phyloP scores from a whole-genome alignment of 2,888 invertebrate species.

The Zaprionus lineosus region DNA sequence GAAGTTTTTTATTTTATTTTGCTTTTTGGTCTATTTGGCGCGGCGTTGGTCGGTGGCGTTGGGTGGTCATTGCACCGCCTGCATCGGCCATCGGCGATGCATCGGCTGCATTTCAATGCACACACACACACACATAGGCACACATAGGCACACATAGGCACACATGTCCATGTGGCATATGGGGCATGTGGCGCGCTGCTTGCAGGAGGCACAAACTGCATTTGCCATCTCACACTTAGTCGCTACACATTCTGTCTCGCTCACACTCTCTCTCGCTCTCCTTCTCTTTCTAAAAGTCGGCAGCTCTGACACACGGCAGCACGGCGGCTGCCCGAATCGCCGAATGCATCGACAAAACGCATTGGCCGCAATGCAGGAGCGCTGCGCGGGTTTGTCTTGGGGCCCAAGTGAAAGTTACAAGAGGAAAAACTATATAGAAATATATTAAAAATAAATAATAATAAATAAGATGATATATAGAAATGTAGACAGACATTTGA shows the following conservation, averaged over 20 bases:
- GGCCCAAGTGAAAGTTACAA: too few relatives aligned
- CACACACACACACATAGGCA: constrained; percentile 8
- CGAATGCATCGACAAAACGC: constrained; percentile 51
- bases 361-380: constrained; percentile 42
- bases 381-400: constrained; percentile 12
- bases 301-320: background rate
- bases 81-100: constrained; percentile 14
- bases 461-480: too few relatives aligned
- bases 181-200: constrained; percentile 1
- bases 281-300: constrained; percentile 17
- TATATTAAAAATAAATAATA: too few relatives aligned
- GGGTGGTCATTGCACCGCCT: constrained; percentile 24
- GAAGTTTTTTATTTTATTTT: constrained; percentile 61
- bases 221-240: constrained; percentile 49
- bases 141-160: background rate
- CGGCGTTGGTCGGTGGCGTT: constrained; percentile 12
- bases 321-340: constrained; percentile 15
- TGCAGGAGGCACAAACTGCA: constrained; percentile 34
- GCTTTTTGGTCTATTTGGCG: constrained; percentile 46
- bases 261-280: constrained; percentile 12
- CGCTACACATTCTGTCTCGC: constrained; percentile 7
- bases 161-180: background rate
- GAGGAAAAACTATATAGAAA: too few relatives aligned
- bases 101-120: background rate
- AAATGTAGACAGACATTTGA: too few relatives aligned